Base-by-base conservation (phyloP, 2,888 invertebrate genomes). In the Endomychus coccineus region DNA sequence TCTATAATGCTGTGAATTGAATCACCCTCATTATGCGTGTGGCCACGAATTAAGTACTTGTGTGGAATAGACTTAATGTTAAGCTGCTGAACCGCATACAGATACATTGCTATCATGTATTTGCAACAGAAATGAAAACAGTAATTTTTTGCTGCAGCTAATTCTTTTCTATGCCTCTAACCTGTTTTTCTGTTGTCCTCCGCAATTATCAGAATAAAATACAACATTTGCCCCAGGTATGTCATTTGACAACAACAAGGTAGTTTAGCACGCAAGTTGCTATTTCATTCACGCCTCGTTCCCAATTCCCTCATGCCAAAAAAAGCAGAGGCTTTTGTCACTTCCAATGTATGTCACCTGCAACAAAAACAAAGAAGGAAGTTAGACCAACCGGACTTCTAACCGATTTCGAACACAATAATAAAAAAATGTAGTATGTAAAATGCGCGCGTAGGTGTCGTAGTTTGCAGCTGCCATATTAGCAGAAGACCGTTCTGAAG, bases 271-370 rank as follows among this genome's bases (percentile, higher is more conserved):
- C 49, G 29, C 53, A 57, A 4, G 51, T 53, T 16, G 39, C 56
- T 21, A 57, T 46, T 39, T 55, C 54, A 16, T 52, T 54, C n/a
- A 48, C 49, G 40, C 54, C 56, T 36, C 56, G 29, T 52, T 38
- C 2, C 49, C 54, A 4, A 53, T 40, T 4, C 49, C 38, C 30
- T 59, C 55, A 25, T 58, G 51, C 55, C 58, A 57, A 16, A 58
- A 45, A 44, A 45, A 56, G 39, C 52, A 40, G 17, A 52, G 48
- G 15, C 46, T 44, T 15, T 15, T 10, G 16, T 47, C 43, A 14
- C 29, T 47, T 40, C 52, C 9, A 7, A 3, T 13, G 9, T 27
- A 12, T 11, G 27, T 6, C n/a, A 27, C 13, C 27, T 27, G 15
- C 5, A 27, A 27, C 11, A 27, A 12, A 14, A 14, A 27, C 4